Evolutionary conservation across 1,140 invertebrate species (phyloP).

Genomic region (Lucilia sericata): DNA sequence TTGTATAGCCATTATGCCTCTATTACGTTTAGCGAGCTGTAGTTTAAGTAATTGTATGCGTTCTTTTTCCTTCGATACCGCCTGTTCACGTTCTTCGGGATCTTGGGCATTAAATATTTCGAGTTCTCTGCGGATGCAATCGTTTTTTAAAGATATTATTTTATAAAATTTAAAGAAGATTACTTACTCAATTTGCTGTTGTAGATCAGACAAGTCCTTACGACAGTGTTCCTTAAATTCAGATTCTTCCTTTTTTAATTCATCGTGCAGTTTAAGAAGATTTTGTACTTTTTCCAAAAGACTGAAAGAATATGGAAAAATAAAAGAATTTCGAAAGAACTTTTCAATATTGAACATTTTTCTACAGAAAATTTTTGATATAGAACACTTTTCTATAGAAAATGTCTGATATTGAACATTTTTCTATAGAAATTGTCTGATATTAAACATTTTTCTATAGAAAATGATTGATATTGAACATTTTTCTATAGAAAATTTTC

Average conservation of each 20-base stretch:
- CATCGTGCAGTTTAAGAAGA: slow-evolving; percentile 79
- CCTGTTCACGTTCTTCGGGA: slow-evolving; percentile 68
- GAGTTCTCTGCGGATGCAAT: slow-evolving; percentile 67
- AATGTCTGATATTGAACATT: no score
- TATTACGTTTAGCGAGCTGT: slow-evolving; percentile 83
- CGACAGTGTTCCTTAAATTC: slow-evolving; percentile 83
- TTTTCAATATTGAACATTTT: no score
- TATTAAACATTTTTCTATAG: no score
- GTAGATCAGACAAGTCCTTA: slow-evolving; percentile 73
- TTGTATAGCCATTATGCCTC: slow-evolving; percentile 82
- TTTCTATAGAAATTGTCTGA: no score
- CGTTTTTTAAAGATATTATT: neutral
- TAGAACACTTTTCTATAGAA: no score
- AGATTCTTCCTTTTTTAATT: slow-evolving; percentile 79
- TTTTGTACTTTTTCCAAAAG: slow-evolving; percentile 74
- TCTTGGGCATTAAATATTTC: slow-evolving; percentile 69
- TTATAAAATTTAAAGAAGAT: slow-evolving; percentile 44
- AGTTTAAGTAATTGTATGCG: slow-evolving; percentile 69
- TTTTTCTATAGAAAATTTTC: no score
- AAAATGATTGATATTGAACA: no score
- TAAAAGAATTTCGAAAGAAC: no score
- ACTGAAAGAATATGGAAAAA: slow-evolving; percentile 69
- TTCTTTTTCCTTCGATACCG: slow-evolving; percentile 73
- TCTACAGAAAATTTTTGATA: no score
- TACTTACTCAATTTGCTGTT: slow-evolving; percentile 72